phyloP scores from a whole-genome alignment of 2,888 invertebrate genomes.

The Minunthozetes semirufus region DNA sequence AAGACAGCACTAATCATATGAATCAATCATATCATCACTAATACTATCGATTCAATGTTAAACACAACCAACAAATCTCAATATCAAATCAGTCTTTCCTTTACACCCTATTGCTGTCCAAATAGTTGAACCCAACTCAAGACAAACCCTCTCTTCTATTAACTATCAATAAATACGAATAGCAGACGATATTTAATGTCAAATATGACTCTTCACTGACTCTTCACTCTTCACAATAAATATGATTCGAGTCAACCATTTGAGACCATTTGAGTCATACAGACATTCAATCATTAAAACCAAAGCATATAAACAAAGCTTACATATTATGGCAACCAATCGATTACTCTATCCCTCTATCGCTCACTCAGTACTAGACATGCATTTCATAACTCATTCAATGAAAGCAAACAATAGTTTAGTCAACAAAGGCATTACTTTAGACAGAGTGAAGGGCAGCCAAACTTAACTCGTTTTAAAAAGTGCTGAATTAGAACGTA shows the following conservation, averaged over 20 bases:
- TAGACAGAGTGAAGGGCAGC: not conserved
- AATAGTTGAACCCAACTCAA: too few species aligned
- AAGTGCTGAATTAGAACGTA: not conserved
- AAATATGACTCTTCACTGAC: not conserved
- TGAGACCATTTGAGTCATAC: not conserved
- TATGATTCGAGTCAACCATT: not conserved
- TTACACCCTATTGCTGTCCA: too few species aligned
- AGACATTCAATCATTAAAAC: not conserved
- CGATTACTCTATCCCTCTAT: not conserved
- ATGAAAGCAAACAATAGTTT: not conserved
- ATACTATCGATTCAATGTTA: too few species aligned
- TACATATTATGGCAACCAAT: not conserved
- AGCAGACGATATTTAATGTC: too few species aligned
- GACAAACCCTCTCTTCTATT: too few species aligned
- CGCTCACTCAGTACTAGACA: not conserved
- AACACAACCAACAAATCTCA: too few species aligned
- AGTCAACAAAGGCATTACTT: not conserved
- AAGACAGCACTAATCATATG: too few species aligned
- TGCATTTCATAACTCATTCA: not conserved
- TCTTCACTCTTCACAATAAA: not conserved
- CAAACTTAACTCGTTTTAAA: not conserved
- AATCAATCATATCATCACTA: too few species aligned
- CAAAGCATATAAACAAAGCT: constrained; percentile 13
- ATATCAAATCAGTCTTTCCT: too few species aligned
- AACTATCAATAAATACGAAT: too few species aligned